Base-by-base conservation (phyloP, 2,797 vertebrate species). In the Trachurus trachurus region DNA sequence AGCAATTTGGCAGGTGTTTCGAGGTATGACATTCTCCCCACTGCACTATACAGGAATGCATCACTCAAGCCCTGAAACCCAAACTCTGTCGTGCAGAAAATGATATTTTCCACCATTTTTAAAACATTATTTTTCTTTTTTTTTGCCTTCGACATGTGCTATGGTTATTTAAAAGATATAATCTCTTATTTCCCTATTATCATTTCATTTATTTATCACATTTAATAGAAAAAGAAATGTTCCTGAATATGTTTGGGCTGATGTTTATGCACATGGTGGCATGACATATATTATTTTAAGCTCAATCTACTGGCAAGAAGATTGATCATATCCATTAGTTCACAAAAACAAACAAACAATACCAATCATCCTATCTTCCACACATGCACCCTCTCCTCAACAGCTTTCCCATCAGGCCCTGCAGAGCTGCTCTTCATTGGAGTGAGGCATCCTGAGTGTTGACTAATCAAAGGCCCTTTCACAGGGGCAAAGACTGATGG, bases 381-480 rank as follows among this genome's bases (percentile, higher is more conserved):
- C 22, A 2, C 63, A 29, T 26, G 2, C 70, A 10, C 63, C 26
- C 16, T 37, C 66, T 40, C 50, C 53, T 60, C 61, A 19, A 5
- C 56, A 22, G 26, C 59, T 73, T 45, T 17, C 37, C 52, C 80
- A 60, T 76, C 60, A 52, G 84, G 40, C 22, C 67, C 59, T 17
- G 68, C 73, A 66, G 56, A 76, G 54, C 22, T 9, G 44, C 74
- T 83, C 81, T 84, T 82, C 76, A 66, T 54, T 68, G 71, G 70
- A 86, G 82, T 54, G 83, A 81, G 54, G 67, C 71, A 1, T 85
- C 65, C 68, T 72, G 83, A 88, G 89, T 82, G 89, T 83, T 34
- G 83, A 81, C 85, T 89, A 93, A 93, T 93, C 89, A 92, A 77
- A 90, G 85, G 56, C 65, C 83, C 76, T 88, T 91, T 88, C 80